A percentile compares a stretch with the other conserved stretches of the same genome.
Conservation (phyloP, 2,888 invertebrate genomes). For the Odontocolon sp. region DNA sequence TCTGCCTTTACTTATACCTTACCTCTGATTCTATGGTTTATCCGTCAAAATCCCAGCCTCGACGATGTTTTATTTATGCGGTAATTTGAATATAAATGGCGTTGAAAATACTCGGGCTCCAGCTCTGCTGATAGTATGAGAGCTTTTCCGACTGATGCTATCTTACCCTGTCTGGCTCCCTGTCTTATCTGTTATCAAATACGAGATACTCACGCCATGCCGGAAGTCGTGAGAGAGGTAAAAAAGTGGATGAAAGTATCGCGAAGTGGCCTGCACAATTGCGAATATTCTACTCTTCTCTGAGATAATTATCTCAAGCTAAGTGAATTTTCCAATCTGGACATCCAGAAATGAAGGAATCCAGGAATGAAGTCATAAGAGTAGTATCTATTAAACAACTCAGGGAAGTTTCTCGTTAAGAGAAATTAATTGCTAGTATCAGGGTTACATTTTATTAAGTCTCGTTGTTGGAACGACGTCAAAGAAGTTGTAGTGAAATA, state of each 20-base stretch:
- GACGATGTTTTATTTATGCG: slow-evolving; percentile 58
- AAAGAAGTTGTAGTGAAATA: neutral
- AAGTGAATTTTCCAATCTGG: slow-evolving; percentile 43
- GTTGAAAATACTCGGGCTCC: slow-evolving; percentile 53
- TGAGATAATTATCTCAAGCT: slow-evolving; percentile 46
- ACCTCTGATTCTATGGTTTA: slow-evolving; percentile 51
- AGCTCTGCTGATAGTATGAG: neutral
- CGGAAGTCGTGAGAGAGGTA: neutral
- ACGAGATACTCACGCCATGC: slow-evolving; percentile 18
- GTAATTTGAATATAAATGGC: slow-evolving; percentile 61
- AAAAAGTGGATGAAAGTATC: neutral
- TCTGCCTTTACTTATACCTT: slow-evolving; percentile 26
- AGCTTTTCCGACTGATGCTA: slow-evolving; percentile 41
- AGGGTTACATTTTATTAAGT: neutral
- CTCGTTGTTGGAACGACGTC: neutral
- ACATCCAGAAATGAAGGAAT: slow-evolving; percentile 27
- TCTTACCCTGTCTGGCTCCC: slow-evolving; percentile 36
- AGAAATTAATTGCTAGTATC: slow-evolving; percentile 30
- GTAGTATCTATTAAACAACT: neutral
- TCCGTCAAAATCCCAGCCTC: slow-evolving; percentile 41
- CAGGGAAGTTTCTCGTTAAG: slow-evolving; percentile 31
- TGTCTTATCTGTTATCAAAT: slow-evolving; percentile 21
- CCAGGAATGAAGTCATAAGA: neutral
- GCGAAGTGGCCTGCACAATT: slow-evolving; percentile 33
- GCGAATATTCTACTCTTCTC: slow-evolving; percentile 32